phyloP scores from a whole-genome alignment of 2,797 vertebrate species.

The Buceros bicornis region DNA sequence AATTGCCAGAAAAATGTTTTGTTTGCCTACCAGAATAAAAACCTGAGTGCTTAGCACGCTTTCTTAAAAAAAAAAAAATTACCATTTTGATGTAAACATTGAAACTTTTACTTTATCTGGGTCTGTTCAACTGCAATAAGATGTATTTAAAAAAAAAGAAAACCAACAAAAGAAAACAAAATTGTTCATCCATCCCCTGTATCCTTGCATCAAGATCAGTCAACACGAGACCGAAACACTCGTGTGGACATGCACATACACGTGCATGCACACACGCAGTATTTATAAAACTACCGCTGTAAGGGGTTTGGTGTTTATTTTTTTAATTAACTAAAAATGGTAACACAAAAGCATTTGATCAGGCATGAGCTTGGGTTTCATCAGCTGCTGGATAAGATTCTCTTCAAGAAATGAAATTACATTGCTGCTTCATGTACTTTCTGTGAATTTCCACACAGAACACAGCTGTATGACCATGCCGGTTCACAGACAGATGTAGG shows the following conservation, averaged over 20 bases:
- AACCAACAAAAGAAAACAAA: neutral
- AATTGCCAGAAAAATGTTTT: slow-evolving; percentile 40
- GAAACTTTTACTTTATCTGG: slow-evolving; percentile 11
- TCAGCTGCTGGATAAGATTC: slow-evolving; percentile 62
- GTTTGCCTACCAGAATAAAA: slow-evolving; percentile 40
- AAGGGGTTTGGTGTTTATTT: slow-evolving; percentile 67
- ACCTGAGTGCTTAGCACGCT: neutral
- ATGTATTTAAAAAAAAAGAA: neutral
- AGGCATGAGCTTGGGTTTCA: slow-evolving; percentile 58
- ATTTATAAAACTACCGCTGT: slow-evolving; percentile 28
- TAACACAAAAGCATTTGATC: slow-evolving; percentile 70
- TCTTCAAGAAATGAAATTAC: slow-evolving; percentile 67
- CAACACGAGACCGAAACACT: neutral
- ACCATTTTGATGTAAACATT: neutral
- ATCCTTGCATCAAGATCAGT: neutral
- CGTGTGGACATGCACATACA: neutral
- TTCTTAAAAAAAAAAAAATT: neutral
- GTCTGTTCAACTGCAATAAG: neutral
- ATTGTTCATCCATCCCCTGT: neutral
- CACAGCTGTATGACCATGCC: neutral
- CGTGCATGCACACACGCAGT: neutral
- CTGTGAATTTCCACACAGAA: slow-evolving; percentile 75
- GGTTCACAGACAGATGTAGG: slow-evolving; percentile 23
- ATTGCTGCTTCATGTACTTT: neutral
- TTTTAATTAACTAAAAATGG: slow-evolving; percentile 78